Base-by-base conservation (phyloP, 2,113 vertebrate species). In the Hypocryptadius cinnamomeus region DNA sequence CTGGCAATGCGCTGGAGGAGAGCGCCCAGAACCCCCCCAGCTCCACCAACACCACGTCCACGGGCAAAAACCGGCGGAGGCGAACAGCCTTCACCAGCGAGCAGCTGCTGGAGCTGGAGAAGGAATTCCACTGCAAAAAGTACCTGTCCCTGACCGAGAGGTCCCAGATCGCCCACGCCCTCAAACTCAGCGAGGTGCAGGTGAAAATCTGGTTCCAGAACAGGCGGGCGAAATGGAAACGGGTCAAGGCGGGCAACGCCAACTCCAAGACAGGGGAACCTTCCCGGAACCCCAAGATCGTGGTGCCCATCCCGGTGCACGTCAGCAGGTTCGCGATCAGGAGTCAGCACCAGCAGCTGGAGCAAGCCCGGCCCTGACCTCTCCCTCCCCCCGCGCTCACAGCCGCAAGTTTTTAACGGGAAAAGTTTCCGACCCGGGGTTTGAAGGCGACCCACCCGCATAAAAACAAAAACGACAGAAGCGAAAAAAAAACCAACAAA, bases 171-270 rank as follows among this genome's bases (percentile, higher is more conserved):
- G 99, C 99, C 16, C 99, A 99, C 17, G 99, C 99, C 47, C 98
- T 99, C 92, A 99, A 99, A 89, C 98, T 99, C 94, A 99, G 99
- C 97, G 99, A 99, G 95, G 99, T 99, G 79, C 99, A 99, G 97
- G 99, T 99, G 86, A 99, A 99, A 97, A 99, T 99, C 98, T 99
- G 99, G 99, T 99, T 99, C 98, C 99, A 99, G 98, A 99, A 99
- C 98, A 97, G 99, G 42, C 96, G 99, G 47, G 99, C 99, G 51
- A 99, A 99, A 94, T 99, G 99, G 99, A 99, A 99, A 97, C 98
- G 99, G 40, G 99, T 99, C 82, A 99, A 99, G 73, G 99, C 99
- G 2, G 99, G 99, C 33, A 99, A 99, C 56, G 99, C 99, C 84
- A 99, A 99, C 97, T 99, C 99, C 97, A 99, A 99, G 96, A 99